Percentiles rank a stretch among this genome's conserved stretches.
phyloP scores from a whole-genome alignment of 1,140 invertebrate species.

The Magallana angulata region DNA sequence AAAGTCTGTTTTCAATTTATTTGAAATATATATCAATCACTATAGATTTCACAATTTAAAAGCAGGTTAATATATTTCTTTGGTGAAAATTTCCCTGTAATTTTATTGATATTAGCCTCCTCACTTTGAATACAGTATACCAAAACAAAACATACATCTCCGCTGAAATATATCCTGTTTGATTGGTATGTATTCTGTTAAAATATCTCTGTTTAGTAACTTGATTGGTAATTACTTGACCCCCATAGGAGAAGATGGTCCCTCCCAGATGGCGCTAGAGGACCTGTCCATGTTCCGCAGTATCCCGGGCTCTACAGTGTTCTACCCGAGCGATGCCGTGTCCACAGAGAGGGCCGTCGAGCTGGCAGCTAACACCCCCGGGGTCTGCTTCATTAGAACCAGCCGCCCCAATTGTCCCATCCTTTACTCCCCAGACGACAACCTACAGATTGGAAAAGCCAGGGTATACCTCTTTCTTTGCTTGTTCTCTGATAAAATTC shows the following conservation, averaged over 20 bases:
- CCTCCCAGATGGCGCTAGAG: constrained; percentile 99
- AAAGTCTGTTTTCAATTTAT: no score
- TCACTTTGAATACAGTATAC: no score
- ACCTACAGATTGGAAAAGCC: constrained; percentile 86
- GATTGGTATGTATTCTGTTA: no score
- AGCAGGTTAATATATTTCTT: no score
- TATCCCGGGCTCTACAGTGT: constrained; percentile 94
- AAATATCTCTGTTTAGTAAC: no score
- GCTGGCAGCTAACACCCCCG: constrained; percentile 96
- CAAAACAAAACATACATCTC: no score
- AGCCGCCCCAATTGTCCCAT: constrained; percentile 94
- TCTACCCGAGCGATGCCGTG: constrained; percentile 98
- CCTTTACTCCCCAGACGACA: constrained; percentile 92
- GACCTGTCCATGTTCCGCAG: constrained; percentile 97
- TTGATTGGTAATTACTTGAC: constrained; percentile 5
- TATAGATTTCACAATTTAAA: no score
- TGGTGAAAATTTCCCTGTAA: no score
- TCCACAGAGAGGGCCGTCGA: constrained; percentile 95
- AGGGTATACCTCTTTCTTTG: constrained; percentile 77
- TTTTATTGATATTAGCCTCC: no score
- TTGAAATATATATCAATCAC: no score
- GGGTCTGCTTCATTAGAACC: constrained; percentile 97
- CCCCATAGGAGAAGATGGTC: constrained; percentile 93
- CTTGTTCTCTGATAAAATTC: background rate
- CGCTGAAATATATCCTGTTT: no score